A percentile compares a stretch with the other conserved stretches of the same genome.
Conservation (phyloP, 2,113 vertebrate genomes). For the Ictidomys tridecemlineatus region DNA sequence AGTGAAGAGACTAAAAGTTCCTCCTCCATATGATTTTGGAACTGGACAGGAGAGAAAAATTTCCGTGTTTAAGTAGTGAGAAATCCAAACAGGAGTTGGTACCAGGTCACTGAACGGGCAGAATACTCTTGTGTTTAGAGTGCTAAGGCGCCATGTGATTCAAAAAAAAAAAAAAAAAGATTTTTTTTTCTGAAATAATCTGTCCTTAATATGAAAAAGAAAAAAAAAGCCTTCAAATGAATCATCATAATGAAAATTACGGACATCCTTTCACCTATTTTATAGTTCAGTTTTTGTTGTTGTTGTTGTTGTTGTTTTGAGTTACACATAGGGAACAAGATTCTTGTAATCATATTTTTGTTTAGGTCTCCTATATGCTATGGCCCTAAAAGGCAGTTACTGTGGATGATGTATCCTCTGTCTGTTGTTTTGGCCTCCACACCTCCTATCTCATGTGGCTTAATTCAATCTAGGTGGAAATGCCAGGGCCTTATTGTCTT, state of each 20-base stretch:
- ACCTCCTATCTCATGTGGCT: neutral
- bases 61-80: neutral
- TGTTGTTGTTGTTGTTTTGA: neutral
- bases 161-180: neutral
- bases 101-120: neutral
- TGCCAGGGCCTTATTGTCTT: neutral
- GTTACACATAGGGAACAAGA: neutral
- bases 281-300: neutral
- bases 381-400: neutral
- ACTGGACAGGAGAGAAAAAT: neutral
- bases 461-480: neutral
- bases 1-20: neutral
- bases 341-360: neutral
- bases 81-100: neutral
- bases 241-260: neutral
- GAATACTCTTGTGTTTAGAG: neutral
- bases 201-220: neutral
- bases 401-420: neutral
- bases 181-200: neutral
- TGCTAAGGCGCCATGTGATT: neutral
- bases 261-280: neutral
- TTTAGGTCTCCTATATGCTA: neutral
- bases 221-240: neutral
- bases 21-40: neutral
- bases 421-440: neutral